These are phyloP conservation scores for Phalloptychus januarius DNA, from an alignment of 2,797 vertebrate genomes.

Conservation along the genomic window DNA sequence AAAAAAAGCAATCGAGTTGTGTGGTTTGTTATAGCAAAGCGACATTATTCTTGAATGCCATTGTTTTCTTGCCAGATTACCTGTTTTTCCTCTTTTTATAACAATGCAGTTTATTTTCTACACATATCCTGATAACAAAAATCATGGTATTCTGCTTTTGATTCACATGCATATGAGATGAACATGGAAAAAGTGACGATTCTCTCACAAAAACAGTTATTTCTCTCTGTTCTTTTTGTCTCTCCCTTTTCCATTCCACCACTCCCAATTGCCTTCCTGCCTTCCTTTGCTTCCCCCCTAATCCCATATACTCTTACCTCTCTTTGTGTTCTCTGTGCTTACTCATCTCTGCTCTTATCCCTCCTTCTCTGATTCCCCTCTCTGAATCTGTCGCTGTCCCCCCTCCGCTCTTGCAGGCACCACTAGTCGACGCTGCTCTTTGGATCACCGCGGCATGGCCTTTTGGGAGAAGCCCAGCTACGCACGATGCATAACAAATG, in stretches of 20 bases:
- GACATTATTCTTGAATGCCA: slow-evolving; percentile 33
- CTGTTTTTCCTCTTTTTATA: slow-evolving; percentile 17
- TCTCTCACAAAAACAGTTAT: slow-evolving; percentile 50
- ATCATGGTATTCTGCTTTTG: slow-evolving; percentile 44
- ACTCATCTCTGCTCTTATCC: slow-evolving; percentile 50
- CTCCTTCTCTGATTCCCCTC: slow-evolving; percentile 28
- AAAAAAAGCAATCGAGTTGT: slow-evolving; percentile 33
- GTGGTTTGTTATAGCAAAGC: slow-evolving; percentile 25
- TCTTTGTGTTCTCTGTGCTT: slow-evolving; percentile 22
- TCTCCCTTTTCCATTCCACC: slow-evolving; percentile 20
- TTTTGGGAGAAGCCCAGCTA: slow-evolving; percentile 99
- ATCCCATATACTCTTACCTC: slow-evolving; percentile 35
- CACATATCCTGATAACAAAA: slow-evolving; percentile 26
- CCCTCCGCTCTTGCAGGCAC: slow-evolving; percentile 86
- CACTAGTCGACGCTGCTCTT: slow-evolving; percentile 99
- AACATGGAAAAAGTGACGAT: slow-evolving; percentile 28
- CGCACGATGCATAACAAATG: slow-evolving; percentile 99
- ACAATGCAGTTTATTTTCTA: slow-evolving; percentile 16
- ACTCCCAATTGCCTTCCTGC: slow-evolving; percentile 60
- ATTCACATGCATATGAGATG: slow-evolving; percentile 33
- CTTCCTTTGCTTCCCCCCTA: slow-evolving; percentile 54
- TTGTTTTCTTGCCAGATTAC: slow-evolving; percentile 24
- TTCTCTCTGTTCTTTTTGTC: slow-evolving; percentile 36
- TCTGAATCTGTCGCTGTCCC: slow-evolving; percentile 60
- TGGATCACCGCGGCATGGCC: slow-evolving; percentile 97